Base-by-base conservation (phyloP, 2,888 invertebrate species). In the Lordiphosa fenestrarum region DNA sequence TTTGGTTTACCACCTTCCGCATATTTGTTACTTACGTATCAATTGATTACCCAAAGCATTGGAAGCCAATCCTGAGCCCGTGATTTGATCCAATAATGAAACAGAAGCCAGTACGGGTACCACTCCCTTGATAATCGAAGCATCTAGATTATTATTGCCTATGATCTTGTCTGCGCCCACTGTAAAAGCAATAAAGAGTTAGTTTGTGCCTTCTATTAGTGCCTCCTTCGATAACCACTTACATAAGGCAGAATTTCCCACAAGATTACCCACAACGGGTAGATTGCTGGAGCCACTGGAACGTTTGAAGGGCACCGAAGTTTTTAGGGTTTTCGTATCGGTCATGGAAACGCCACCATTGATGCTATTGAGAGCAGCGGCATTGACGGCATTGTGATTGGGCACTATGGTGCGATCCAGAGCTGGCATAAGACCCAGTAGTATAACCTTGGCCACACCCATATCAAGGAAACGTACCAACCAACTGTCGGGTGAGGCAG, bases 401-500 rank as follows among this genome's bases (percentile, higher is more conserved):
- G 30, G 30, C 3, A 41, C 46, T 6, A 48, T 52, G 4, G 66
- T 40, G 1, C 61, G 60, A 53, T 77, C 67, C 0, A 80, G 64
- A 1, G 77, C 77, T 0, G 73, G 81, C 61, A 77, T 49, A 2
- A 84, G 42, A 2, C 77, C 66, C 59, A 77, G 49, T 0, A 76
- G 67, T 1, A 81, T 76, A 4, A 66, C 61, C 53, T 67, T 65
- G 4, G 58, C 53, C 9, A 78, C 71, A 4, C 73, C 78, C 82
- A 84, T 73, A 1, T 68, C 42, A 2, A 84, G 49, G 0, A 84
- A 65, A 10, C 78, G 82, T 0, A 77, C 77, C 1, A 77, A 60
- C 77, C 84, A 78, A 15, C 62, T 66, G 0, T 73, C 60, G 0
- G 59, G 25, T 2, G 65, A 53, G 0, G 84, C 77, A 1, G 84